Conservation (phyloP, 2,888 invertebrate species). For the Sturmia bella region DNA sequence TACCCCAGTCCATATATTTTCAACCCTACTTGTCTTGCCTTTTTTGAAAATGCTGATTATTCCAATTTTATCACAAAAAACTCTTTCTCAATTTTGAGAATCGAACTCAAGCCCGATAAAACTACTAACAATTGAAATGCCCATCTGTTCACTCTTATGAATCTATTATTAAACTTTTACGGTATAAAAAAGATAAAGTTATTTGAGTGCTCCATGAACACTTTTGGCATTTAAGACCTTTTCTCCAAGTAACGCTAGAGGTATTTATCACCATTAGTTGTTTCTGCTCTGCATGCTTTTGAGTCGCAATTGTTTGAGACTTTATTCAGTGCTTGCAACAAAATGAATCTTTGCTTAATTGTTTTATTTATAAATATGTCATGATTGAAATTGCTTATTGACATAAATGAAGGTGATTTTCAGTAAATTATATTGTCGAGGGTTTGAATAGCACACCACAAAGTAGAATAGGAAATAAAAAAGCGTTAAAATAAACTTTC, state of each 20-base stretch:
- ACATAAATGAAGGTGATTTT: slow-evolving; percentile 56
- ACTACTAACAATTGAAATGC: no score
- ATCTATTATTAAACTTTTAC: no score
- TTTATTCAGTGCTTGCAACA: slow-evolving; percentile 29
- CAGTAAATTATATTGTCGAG: slow-evolving; percentile 45
- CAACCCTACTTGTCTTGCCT: no score
- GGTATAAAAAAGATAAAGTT: no score
- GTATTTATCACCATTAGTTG: slow-evolving; percentile 46
- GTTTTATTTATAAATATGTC: slow-evolving; percentile 55
- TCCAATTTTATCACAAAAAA: no score
- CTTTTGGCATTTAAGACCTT: slow-evolving; percentile 19
- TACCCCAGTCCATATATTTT: no score
- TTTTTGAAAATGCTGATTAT: no score
- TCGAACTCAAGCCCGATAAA: no score
- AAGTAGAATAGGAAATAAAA: slow-evolving; percentile 1
- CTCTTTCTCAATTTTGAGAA: no score
- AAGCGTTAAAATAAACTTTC: not conserved
- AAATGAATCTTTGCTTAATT: slow-evolving; percentile 45
- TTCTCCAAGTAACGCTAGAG: not conserved
- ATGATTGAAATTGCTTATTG: slow-evolving; percentile 60
- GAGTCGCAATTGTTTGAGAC: slow-evolving; percentile 44
- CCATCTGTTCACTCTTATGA: no score
- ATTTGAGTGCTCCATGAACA: no score
- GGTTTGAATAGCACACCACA: slow-evolving; percentile 12
- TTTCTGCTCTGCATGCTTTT: slow-evolving; percentile 15